Evolutionary conservation across 2,888 invertebrate species (phyloP).

Genomic region (Yponomeuta cagnagella): DNA sequence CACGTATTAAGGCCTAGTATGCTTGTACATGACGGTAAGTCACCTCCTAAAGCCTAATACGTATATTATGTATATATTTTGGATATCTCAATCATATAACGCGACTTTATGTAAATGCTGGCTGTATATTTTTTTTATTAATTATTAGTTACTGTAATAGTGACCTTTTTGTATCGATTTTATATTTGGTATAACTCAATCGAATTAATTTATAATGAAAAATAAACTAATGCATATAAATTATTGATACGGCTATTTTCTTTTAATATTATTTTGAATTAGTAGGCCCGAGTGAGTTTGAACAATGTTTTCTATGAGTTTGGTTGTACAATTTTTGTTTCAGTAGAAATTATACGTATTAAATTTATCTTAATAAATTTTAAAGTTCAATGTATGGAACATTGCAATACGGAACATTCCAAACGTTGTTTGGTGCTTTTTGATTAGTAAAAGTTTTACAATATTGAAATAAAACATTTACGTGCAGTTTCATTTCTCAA

Average conservation of each 20-base stretch:
- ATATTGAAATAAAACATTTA: conserved; percentile 29
- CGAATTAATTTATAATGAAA: conserved; percentile 22
- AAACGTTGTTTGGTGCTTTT: conserved; percentile 73
- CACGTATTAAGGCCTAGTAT: background rate
- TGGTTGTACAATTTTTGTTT: conserved; percentile 20
- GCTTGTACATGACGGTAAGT: background rate
- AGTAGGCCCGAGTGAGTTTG: conserved; percentile 42
- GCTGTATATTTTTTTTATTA: conserved; percentile 15
- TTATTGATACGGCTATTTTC: conserved; percentile 23
- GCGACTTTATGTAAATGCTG: background rate
- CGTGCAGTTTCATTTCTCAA: conserved; percentile 59
- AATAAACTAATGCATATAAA: conserved; percentile 19
- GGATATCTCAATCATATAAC: background rate
- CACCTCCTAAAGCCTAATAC: background rate
- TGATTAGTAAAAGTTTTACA: conserved; percentile 65
- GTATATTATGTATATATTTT: background rate
- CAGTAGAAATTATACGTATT: background rate
- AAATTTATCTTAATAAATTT: background rate
- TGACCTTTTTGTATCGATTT: conserved; percentile 48
- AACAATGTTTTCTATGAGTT: conserved; percentile 30
- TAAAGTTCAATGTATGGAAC: conserved; percentile 31
- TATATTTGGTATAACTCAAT: conserved; percentile 35
- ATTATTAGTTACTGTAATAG: conserved; percentile 45
- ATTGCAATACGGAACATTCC: conserved; percentile 74
- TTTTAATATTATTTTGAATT: conserved; percentile 23